These are phyloP conservation scores for Oryzias sinensis DNA, from an alignment of 2,797 vertebrate species.

Conservation along the genomic window DNA sequence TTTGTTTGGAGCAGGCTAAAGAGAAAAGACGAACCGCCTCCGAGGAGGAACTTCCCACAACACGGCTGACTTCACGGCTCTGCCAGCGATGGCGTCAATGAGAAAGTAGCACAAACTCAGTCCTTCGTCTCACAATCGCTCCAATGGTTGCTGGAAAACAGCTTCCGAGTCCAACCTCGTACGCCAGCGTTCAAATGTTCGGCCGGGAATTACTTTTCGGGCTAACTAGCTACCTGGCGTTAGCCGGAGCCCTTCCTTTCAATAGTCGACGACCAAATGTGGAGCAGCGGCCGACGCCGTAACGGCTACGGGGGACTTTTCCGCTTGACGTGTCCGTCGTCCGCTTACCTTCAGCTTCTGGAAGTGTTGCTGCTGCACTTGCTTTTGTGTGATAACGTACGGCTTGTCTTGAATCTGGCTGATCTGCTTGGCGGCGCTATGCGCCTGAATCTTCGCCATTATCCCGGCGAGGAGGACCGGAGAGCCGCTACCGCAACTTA, in stretches of 20 bases:
- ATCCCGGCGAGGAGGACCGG: constrained; percentile 74
- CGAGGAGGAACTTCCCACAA: constrained; percentile 75
- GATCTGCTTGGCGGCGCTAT: constrained; percentile 83
- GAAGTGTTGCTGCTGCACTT: constrained; percentile 86
- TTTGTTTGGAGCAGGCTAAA: constrained; percentile 69
- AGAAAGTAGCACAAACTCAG: constrained; percentile 54
- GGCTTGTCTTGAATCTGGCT: constrained; percentile 84
- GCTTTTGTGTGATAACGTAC: constrained; percentile 82
- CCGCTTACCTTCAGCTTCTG: constrained; percentile 86
- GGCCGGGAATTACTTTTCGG: constrained; percentile 69
- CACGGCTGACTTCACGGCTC: constrained; percentile 53
- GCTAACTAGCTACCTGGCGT: constrained; percentile 61
- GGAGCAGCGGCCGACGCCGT: constrained; percentile 18
- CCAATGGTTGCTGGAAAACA: constrained; percentile 27
- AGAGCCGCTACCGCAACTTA: constrained; percentile 72
- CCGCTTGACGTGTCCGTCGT: constrained; percentile 53
- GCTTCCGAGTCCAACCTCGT: constrained; percentile 32
- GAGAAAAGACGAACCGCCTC: constrained; percentile 37
- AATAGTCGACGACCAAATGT: constrained; percentile 75
- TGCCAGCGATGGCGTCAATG: constrained; percentile 53
- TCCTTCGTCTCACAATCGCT: constrained; percentile 31
- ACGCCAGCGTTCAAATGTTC: constrained; percentile 34
- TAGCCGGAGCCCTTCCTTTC: constrained; percentile 58
- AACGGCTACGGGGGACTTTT: constrained; percentile 69
- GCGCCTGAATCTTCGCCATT: constrained; percentile 87